Evolutionary conservation across 1,140 invertebrate species (phyloP).

Genomic region (Polypedilum pembai): DNA sequence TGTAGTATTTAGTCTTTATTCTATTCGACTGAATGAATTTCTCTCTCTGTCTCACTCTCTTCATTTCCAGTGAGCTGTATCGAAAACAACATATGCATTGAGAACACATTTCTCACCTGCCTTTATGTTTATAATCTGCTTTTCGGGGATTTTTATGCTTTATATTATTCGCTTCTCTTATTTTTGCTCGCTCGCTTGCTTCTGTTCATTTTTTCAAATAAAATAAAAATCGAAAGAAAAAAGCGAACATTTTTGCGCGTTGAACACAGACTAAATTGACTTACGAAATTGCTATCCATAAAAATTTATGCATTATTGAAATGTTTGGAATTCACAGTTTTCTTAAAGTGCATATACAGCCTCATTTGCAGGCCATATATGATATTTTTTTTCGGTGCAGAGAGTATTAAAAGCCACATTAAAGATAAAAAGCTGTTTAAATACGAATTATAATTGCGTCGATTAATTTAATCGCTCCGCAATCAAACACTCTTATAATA

Average conservation of each 20-base stretch:
- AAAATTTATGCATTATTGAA: conserved; percentile 15
- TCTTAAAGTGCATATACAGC: not conserved
- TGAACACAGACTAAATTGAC: not conserved
- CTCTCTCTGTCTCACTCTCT: not conserved
- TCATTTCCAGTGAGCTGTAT: not conserved
- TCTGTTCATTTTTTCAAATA: too few species aligned
- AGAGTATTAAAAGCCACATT: not conserved
- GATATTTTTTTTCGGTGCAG: not conserved
- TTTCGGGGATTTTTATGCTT: conserved; percentile 2
- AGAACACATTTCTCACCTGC: not conserved
- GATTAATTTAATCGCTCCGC: conserved; percentile 16
- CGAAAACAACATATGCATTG: not conserved
- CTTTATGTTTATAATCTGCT: conserved; percentile 13
- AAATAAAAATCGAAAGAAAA: not conserved
- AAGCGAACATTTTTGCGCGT: not conserved
- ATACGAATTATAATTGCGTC: conserved; percentile 18
- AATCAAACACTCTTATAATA: conserved; percentile 14
- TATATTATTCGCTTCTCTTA: conserved; percentile 8
- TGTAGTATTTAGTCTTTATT: not conserved
- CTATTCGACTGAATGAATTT: not conserved
- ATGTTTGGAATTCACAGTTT: not conserved
- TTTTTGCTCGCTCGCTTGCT: too few species aligned
- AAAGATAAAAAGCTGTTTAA: conserved; percentile 9
- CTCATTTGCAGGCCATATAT: not conserved
- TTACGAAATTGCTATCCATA: conserved; percentile 5